phyloP scores from a whole-genome alignment of 2,888 invertebrate species.

The Macaria liturata region DNA sequence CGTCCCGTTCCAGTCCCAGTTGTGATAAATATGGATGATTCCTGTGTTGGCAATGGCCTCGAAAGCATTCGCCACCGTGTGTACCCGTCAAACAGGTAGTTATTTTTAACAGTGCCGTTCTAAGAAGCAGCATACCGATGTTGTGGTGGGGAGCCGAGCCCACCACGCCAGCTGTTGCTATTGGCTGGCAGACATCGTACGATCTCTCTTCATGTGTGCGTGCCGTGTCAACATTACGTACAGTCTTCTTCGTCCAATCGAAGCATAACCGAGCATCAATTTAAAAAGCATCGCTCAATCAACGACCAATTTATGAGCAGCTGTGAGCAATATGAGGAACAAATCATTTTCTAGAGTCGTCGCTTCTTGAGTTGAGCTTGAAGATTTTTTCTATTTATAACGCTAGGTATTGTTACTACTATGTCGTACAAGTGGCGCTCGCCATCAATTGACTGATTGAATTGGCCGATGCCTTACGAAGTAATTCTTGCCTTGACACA shows the following conservation, averaged over 20 bases:
- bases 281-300: slow-evolving; percentile 56
- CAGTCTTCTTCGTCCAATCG: slow-evolving; percentile 57
- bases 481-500: slow-evolving; percentile 64
- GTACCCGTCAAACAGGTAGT: slow-evolving; percentile 72
- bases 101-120: slow-evolving; percentile 79
- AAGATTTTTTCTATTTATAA: neutral
- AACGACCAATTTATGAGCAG: neutral
- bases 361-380: neutral
- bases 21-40: slow-evolving; percentile 31
- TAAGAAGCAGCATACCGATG: slow-evolving; percentile 72
- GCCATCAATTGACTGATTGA: slow-evolving; percentile 63
- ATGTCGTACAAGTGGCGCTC: neutral
- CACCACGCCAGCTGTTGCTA: slow-evolving; percentile 62
- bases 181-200: slow-evolving; percentile 75
- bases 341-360: neutral
- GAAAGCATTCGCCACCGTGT: slow-evolving; percentile 56
- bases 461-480: slow-evolving; percentile 74
- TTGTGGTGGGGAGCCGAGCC: slow-evolving; percentile 78
- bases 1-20: neutral
- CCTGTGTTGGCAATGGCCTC: slow-evolving; percentile 65
- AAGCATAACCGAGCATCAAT: slow-evolving; percentile 69
- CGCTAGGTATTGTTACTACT: neutral
- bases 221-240: slow-evolving; percentile 50
- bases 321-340: neutral
- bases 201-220: slow-evolving; percentile 71